Evolutionary conservation across 2,113 vertebrate genomes (phyloP).

Genomic region (Percopsis transmontana): DNA sequence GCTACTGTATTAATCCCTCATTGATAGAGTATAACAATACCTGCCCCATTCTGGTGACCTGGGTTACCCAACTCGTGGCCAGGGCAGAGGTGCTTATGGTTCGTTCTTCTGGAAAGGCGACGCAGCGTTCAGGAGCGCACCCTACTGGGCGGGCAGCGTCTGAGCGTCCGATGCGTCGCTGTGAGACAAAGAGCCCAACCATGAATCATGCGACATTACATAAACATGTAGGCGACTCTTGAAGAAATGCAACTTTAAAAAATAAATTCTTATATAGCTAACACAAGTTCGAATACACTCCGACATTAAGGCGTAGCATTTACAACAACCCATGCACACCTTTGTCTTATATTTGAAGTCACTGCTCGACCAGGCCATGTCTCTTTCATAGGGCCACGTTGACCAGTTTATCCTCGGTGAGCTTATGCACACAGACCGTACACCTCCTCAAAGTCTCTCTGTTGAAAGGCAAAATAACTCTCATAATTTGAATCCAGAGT

Average conservation of each 20-base stretch:
- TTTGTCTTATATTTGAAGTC: conserved; percentile 35
- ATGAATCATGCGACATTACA: conserved; percentile 65
- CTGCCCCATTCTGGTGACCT: conserved; percentile 70
- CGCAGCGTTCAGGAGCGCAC: conserved; percentile 54
- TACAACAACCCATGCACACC: conserved; percentile 59
- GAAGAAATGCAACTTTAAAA: background rate
- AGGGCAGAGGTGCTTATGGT: conserved; percentile 42
- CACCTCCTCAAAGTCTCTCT: conserved; percentile 72
- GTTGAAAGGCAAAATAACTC: conserved; percentile 62
- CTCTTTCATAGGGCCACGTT: conserved; percentile 18
- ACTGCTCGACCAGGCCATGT: background rate
- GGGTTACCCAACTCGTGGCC: conserved; percentile 58
- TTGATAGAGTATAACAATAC: conserved; percentile 50
- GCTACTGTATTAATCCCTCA: conserved; percentile 14
- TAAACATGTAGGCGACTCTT: conserved; percentile 8
- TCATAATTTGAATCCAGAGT: conserved; percentile 48
- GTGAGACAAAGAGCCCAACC: conserved; percentile 77
- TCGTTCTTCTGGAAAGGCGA: conserved; percentile 35
- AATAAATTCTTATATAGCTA: background rate
- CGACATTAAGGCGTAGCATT: background rate
- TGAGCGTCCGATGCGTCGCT: conserved; percentile 71
- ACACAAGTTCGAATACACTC: background rate
- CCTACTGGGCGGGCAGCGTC: conserved; percentile 62
- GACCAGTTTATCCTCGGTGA: conserved; percentile 31
- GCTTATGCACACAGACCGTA: conserved; percentile 20